Evolutionary conservation across 2,113 vertebrate genomes (phyloP).

Genomic region (Tyto alba): DNA sequence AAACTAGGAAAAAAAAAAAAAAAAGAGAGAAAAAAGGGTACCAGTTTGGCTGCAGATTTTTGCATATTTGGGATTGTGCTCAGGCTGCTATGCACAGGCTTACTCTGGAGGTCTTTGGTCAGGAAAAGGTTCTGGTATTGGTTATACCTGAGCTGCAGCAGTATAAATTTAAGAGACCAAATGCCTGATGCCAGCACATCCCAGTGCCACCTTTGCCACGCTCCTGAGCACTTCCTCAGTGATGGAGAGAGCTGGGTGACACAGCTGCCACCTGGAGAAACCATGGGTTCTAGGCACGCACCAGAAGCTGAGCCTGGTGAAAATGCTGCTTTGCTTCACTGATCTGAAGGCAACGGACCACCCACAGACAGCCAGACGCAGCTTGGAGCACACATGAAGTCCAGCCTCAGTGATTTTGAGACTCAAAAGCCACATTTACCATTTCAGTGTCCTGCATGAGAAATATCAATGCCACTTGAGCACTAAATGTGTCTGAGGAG

Average conservation of each 20-base stretch:
- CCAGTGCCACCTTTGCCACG: neutral
- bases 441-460: neutral
- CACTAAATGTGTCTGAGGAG: neutral
- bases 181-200: neutral
- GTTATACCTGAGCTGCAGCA: neutral
- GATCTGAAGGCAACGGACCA: neutral
- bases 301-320: neutral
- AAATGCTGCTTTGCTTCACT: neutral
- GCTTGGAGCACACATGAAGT: neutral
- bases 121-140: neutral
- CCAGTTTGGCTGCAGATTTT: neutral
- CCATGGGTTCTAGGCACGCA: neutral
- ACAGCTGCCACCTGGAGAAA: neutral
- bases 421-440: neutral
- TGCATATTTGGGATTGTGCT: neutral
- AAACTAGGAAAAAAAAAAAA: rapidly evolving
- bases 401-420: neutral
- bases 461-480: neutral
- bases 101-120: neutral
- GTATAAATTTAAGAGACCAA: neutral
- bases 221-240: neutral
- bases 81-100: neutral
- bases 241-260: neutral
- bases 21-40: neutral
- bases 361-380: neutral